These are phyloP conservation scores for Herminia tarsipennalis DNA, from an alignment of 2,888 invertebrate genomes.

Conservation along the genomic window DNA sequence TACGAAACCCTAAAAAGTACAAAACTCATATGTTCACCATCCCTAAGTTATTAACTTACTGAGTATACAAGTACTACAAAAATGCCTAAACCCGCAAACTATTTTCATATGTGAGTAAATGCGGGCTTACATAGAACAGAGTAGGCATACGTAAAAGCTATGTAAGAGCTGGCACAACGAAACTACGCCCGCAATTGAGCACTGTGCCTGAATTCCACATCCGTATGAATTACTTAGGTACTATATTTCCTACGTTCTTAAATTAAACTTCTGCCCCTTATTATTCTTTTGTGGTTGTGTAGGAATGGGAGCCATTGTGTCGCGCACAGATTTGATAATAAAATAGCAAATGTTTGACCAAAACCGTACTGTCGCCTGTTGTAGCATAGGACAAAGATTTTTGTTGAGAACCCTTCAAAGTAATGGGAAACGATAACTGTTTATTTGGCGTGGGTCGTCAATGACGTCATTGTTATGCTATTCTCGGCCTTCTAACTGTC, in stretches of 20 bases:
- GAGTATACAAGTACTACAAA: background rate
- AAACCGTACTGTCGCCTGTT: constrained; percentile 7
- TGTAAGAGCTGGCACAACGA: constrained; percentile 28
- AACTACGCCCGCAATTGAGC: constrained; percentile 21
- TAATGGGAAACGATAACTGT: constrained; percentile 43
- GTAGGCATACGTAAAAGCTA: constrained; percentile 19
- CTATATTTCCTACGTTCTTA: constrained; percentile 14
- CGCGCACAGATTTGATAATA: constrained; percentile 29
- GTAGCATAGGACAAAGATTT: constrained; percentile 25
- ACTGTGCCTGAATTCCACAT: constrained; percentile 15
- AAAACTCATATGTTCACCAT: constrained; percentile 2
- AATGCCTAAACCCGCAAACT: background rate
- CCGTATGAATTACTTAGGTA: constrained; percentile 19
- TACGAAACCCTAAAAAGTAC: too few species aligned
- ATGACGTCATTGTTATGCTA: constrained; percentile 45
- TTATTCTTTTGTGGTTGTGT: constrained; percentile 28
- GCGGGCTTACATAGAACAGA: constrained; percentile 8
- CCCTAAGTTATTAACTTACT: background rate
- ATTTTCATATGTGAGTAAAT: constrained; percentile 8
- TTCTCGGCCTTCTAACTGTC: constrained; percentile 46
- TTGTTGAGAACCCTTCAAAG: constrained; percentile 28
- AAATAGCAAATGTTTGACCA: constrained; percentile 22
- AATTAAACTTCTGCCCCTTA: constrained; percentile 34
- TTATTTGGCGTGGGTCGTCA: constrained; percentile 40
- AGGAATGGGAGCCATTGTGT: constrained; percentile 25